phyloP scores from a whole-genome alignment of 2,113 vertebrate species.

The Tretioscincus oriximinensis region DNA sequence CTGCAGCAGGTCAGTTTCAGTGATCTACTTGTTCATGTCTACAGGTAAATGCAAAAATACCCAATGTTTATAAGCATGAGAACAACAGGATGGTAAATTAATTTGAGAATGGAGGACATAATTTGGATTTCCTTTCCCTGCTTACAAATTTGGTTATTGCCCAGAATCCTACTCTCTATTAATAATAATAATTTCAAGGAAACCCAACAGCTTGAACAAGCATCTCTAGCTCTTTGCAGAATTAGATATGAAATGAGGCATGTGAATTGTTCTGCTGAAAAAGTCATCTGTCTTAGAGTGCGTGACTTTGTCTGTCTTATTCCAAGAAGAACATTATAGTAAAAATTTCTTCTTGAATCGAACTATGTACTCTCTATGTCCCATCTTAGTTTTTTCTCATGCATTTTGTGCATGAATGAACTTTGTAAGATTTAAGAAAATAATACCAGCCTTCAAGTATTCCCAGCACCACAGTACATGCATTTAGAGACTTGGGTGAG shows the following conservation, averaged over 20 bases:
- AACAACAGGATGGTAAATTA: background rate
- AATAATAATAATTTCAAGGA: constrained; percentile 11
- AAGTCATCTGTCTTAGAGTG: background rate
- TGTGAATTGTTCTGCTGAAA: constrained; percentile 5
- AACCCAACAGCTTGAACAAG: constrained; percentile 12
- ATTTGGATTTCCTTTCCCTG: background rate
- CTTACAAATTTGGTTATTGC: background rate
- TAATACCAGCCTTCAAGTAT: background rate
- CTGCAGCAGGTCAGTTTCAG: too few species aligned
- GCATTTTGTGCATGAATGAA: constrained; percentile 18
- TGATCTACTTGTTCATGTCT: too few species aligned
- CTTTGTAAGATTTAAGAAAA: background rate
- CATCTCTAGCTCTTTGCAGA: constrained; percentile 6
- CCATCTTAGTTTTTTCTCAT: constrained; percentile 10
- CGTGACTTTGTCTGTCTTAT: background rate
- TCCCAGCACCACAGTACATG: constrained; percentile 5
- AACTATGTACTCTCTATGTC: background rate
- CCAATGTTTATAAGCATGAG: background rate
- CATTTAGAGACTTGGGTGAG: constrained; percentile 9
- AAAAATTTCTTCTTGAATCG: background rate
- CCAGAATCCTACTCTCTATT: background rate
- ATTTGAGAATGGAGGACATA: background rate
- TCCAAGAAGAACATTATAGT: constrained; percentile 16
- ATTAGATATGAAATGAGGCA: constrained; percentile 40
- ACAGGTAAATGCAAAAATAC: too few species aligned